A percentile compares a stretch with the other conserved stretches of the same genome.
phyloP scores from a whole-genome alignment of 1,140 invertebrate species.

The Megalopta genalis region DNA sequence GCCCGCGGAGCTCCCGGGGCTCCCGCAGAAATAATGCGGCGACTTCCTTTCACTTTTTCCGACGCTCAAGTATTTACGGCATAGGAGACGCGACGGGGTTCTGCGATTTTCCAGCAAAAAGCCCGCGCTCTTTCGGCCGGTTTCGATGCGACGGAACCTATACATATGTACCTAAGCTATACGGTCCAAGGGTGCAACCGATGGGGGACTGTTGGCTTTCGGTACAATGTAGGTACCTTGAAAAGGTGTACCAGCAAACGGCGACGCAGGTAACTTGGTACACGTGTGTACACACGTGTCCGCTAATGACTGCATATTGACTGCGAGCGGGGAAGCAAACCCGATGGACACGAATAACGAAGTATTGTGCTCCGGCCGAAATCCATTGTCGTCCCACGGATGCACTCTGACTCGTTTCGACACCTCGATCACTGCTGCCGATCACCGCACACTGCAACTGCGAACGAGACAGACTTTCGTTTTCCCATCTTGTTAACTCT shows the following conservation, averaged over 20 bases:
- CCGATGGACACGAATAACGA: conserved; percentile 55
- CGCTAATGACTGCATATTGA: conserved; percentile 57
- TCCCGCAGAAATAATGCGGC: background rate
- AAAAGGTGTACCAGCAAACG: conserved; percentile 31
- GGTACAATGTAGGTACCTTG: conserved; percentile 19
- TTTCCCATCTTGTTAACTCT: too few species aligned
- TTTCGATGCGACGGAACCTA: too few species aligned
- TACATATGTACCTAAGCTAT: too few species aligned
- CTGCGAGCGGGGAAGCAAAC: conserved; percentile 30
- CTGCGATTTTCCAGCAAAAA: background rate
- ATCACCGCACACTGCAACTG: too few species aligned
- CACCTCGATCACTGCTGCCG: background rate
- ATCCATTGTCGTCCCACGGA: conserved; percentile 4
- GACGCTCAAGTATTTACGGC: background rate
- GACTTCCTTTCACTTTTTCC: background rate
- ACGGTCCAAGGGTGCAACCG: background rate
- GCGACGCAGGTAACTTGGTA: conserved; percentile 33
- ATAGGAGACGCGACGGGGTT: background rate
- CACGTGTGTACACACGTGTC: conserved; percentile 54
- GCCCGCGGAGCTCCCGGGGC: background rate
- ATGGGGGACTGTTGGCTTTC: conserved; percentile 12
- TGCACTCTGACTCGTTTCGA: background rate
- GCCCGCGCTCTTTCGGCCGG: too few species aligned
- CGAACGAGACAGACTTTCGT: too few species aligned
- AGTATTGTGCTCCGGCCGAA: conserved; percentile 50